Conservation (phyloP, 2,888 invertebrate species). For the Tetragnatha montana region DNA sequence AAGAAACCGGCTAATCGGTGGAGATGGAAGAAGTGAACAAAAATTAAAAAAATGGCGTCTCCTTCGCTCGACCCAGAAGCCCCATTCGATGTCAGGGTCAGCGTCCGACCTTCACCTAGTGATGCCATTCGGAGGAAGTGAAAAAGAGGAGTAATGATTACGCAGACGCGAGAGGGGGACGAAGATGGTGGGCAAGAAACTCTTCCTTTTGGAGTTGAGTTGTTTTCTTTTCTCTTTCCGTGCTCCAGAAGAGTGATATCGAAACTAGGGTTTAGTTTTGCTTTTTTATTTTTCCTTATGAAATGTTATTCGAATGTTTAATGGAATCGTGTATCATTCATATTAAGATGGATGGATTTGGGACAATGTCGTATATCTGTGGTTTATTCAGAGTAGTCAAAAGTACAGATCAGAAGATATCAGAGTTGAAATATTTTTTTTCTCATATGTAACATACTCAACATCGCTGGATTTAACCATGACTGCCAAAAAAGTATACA, state of each 20-base stretch:
- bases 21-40: not conserved
- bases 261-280: not conserved
- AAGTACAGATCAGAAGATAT: too few species aligned
- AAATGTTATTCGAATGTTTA: too few species aligned
- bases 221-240: not conserved
- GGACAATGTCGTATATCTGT: too few species aligned
- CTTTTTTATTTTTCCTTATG: too few species aligned
- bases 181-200: not conserved
- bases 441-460: too few species aligned
- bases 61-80: constrained; percentile 33
- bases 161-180: not conserved
- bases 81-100: constrained; percentile 52
- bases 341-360: too few species aligned
- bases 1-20: not conserved
- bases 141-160: not conserved
- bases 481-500: too few species aligned
- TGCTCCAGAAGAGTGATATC: not conserved
- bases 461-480: too few species aligned
- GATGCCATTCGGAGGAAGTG: not conserved
- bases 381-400: too few species aligned
- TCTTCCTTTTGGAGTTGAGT: not conserved
- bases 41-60: constrained; percentile 11
- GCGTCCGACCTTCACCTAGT: constrained; percentile 63
- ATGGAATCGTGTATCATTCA: too few species aligned
- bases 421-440: too few species aligned